A percentile compares a stretch with the other conserved stretches of the same genome.
Evolutionary conservation across 2,797 vertebrate genomes (phyloP).

Genomic region (Carapus acus): DNA sequence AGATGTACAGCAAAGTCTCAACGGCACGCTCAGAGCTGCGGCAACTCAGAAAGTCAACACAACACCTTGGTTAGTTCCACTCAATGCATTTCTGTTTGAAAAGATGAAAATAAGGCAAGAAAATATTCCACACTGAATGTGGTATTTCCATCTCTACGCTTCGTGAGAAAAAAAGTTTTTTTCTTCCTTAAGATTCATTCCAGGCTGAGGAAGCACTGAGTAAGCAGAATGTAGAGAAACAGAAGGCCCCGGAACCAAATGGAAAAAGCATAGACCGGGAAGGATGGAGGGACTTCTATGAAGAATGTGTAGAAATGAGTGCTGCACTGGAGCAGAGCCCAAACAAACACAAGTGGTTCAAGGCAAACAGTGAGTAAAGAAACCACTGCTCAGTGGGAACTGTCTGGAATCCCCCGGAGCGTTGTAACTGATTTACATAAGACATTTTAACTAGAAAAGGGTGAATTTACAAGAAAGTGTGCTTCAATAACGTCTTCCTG

Average conservation of each 20-base stretch:
- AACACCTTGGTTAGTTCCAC: conserved; percentile 51
- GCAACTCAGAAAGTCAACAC: conserved; percentile 30
- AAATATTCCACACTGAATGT: conserved; percentile 20
- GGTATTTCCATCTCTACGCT: conserved; percentile 48
- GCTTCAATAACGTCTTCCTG: conserved; percentile 33
- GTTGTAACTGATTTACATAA: conserved; percentile 59
- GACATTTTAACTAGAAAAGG: conserved; percentile 47
- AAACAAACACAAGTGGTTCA: conserved; percentile 72
- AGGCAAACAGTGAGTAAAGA: conserved; percentile 75
- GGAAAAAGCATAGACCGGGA: conserved; percentile 64
- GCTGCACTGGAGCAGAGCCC: conserved; percentile 60
- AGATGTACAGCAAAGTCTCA: conserved; percentile 11
- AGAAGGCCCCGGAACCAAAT: conserved; percentile 51
- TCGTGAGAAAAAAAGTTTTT: conserved; percentile 14
- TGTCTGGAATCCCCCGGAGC: conserved; percentile 50
- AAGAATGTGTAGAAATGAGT: conserved; percentile 74
- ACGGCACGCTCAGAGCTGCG: conserved; percentile 18
- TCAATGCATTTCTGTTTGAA: conserved; percentile 17
- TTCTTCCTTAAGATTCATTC: conserved; percentile 65
- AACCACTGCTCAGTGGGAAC: conserved; percentile 46
- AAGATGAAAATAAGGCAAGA: conserved; percentile 16
- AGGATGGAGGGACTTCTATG: conserved; percentile 70
- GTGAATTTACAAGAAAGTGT: conserved; percentile 35
- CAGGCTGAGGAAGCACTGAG: conserved; percentile 63
- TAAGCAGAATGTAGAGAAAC: conserved; percentile 57